Evolutionary conservation across 2,113 vertebrate genomes (phyloP), one percentile per base, ranked within the genome.

Genomic region (Melospiza georgiana): DNA sequence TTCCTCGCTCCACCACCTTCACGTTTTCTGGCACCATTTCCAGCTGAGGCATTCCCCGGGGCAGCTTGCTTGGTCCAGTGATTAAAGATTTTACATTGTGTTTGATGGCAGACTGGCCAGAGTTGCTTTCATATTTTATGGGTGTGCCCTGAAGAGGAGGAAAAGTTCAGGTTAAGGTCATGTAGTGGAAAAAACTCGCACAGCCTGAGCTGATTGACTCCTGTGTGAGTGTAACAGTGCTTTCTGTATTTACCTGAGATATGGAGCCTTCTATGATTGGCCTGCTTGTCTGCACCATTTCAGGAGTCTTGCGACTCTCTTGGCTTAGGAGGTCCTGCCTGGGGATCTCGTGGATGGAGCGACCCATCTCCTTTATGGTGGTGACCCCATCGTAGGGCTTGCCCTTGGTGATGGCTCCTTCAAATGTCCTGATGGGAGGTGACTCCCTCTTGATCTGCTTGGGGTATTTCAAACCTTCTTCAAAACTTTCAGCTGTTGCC

Each of bases 61-160:
- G 91, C 49, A 99, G 97, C 94, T 99, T 99, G 93, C 97, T 98
- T 46, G 99, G 98, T 95, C 98, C 99, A 71, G 99, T 99, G 97
- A 99, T 99, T 69, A 99, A 97, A 67, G 99, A 99, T 98, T 99
- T 99, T 91, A 99, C 99, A 57, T 99, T 99, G 97, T 99, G 99
- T 97, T 99, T 99, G 97, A 99, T 99, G 84, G 99, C 97, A 28
- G 99, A 98, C 94, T 99, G 99, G 89, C 97, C 96, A 87, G 98
- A 97, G 55, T 93, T 97, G 96, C 96, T 98, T 95, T 99, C 98
- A 80, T 98, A 99, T 93, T 99, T 99, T 97, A 99, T 98, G 88
- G 98, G 98, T 85, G 99, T 99, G 41, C 99, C 99, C 99, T 99
- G 94, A 28, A 80, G 74, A 84, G 55, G 67, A 69, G 62, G 88